Base-by-base conservation (phyloP, 2,888 invertebrate species). In the Cosmopolites sordidus region DNA sequence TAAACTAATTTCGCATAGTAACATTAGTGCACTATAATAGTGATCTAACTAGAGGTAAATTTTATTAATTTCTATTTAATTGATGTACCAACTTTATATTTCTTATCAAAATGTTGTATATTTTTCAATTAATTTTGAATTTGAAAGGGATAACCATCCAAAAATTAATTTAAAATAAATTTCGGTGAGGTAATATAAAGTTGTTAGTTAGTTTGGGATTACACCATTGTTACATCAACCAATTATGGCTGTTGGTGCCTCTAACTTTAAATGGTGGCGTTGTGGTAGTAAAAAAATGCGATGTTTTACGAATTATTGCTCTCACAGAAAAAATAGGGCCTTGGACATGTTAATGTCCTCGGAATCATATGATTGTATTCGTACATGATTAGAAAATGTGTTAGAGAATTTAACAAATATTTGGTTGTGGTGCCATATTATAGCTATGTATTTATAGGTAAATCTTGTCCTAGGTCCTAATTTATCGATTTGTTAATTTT, bases 11-110 rank as follows among this genome's bases (percentile, higher is more conserved):
- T 53, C 44, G 48, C 43, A 46, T 56, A 59, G 66, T 69, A 69
- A 68, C 61, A 66, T 57, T 71, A 71, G 69, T 68, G 69, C 38
- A 39, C 40, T 43, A 69, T 72, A 38, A 71, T 74, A 73, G 73
- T 73, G 74, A 73, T 73, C 72, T 73, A 72, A 71, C 68, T 74
- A 74, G 73, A 73, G 73, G 73, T 73, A 73, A 73, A 47, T 43
- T 50, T 47, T 46, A 49, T 53, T 52, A 43, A 52, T 46, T 52
- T 50, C 39, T 52, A 53, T 52, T 41, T 48, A 48, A 38, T 52
- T 22, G 38, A 52, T 56, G 56, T 52, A 48, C 52, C 56, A 52
- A 49, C 51, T 48, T 49, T 49, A 11, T 8, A 30, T 46, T 49
- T 43, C 46, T 49, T 49, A 50, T 46, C 52, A 56, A 46, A 43